A percentile compares a stretch with the other conserved stretches of the same genome.
Conservation (phyloP, 2,888 invertebrate species). For the Euzetes globulus region DNA sequence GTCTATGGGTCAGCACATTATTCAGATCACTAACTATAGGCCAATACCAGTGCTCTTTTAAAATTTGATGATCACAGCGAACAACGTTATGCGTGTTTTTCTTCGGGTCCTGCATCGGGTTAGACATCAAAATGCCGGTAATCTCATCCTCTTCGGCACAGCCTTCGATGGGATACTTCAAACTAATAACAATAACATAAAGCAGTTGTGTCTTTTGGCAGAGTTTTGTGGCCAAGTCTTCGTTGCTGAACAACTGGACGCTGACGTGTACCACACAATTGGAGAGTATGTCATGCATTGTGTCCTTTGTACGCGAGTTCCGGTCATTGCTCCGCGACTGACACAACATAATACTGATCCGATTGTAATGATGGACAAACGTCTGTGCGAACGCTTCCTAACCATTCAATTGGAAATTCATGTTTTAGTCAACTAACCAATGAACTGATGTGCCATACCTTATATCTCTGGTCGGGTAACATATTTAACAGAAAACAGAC, state of each 20-base stretch:
- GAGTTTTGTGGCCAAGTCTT: conserved; percentile 80
- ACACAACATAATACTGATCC: conserved; percentile 76
- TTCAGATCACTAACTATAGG: conserved; percentile 93
- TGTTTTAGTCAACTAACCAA: conserved; percentile 48
- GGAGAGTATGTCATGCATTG: conserved; percentile 79
- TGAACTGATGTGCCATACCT: conserved; percentile 49
- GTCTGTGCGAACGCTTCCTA: conserved; percentile 77
- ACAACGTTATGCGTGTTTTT: conserved; percentile 56
- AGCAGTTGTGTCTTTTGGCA: conserved; percentile 79
- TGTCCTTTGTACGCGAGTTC: conserved; percentile 52
- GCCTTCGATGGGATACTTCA: conserved; percentile 67
- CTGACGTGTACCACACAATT: conserved; percentile 96
- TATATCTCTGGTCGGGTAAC: conserved; percentile 89
- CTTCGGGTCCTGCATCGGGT: conserved; percentile 34
- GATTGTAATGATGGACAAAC: conserved; percentile 91
- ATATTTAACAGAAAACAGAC: conserved; percentile 90
- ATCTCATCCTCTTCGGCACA: conserved; percentile 12
- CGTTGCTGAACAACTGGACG: conserved; percentile 90
- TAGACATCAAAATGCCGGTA: conserved; percentile 17
- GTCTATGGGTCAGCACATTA: conserved; percentile 85
- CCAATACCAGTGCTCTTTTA: conserved; percentile 99
- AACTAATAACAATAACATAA: conserved; percentile 83
- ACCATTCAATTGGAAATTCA: background rate
- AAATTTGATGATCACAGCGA: conserved; percentile 79
- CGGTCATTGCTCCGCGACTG: conserved; percentile 51